These are phyloP conservation scores for Myzus persicae DNA, from an alignment of 1,140 invertebrate genomes.

Conservation along the genomic window DNA sequence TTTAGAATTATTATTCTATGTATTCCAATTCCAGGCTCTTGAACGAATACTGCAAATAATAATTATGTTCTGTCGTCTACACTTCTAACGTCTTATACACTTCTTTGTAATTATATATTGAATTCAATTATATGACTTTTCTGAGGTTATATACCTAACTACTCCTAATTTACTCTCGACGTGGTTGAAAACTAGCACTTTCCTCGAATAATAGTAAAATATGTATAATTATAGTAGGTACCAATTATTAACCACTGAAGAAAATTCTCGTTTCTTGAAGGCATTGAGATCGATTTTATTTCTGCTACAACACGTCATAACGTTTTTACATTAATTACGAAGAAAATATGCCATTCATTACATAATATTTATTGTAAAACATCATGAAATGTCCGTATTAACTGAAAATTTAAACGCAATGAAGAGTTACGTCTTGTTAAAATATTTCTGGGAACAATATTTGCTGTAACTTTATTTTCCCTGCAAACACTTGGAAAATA, in stretches of 20 bases:
- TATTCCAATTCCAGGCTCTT: neutral
- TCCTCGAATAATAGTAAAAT: neutral
- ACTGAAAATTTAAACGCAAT: neutral
- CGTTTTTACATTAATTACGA: too few relatives aligned
- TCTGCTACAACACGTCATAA: neutral
- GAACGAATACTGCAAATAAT: neutral
- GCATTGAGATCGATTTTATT: neutral
- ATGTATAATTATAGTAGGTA: neutral
- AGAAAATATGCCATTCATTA: too few relatives aligned
- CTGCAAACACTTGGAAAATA: neutral
- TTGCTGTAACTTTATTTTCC: neutral
- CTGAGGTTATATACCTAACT: neutral
- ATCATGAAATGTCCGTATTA: neutral
- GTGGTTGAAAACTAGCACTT: neutral
- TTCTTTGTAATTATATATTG: neutral
- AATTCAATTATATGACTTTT: neutral
- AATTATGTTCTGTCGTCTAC: neutral
- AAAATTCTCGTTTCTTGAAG: neutral
- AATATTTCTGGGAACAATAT: neutral
- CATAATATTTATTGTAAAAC: neutral
- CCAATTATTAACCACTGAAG: neutral
- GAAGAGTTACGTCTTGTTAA: neutral
- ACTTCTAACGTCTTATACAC: neutral
- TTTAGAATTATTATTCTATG: neutral
- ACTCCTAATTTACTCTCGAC: neutral